Conservation (phyloP, 1,140 invertebrate species). For the Psilanteris sp. region DNA sequence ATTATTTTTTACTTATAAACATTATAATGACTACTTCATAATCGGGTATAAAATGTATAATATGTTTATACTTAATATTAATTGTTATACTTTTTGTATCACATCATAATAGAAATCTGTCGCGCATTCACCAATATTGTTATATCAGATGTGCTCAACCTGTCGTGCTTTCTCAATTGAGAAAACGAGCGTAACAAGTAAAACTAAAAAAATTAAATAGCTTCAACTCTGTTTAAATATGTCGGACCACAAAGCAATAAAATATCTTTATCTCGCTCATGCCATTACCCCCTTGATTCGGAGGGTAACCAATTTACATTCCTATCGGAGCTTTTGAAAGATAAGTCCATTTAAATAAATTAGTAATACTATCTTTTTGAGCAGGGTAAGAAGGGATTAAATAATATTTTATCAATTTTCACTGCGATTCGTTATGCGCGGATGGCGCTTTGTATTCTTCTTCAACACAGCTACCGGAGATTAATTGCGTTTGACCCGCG, state of each 20-base stretch:
- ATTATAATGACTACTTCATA: too few species aligned
- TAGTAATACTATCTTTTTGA: conserved; percentile 78
- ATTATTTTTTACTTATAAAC: too few species aligned
- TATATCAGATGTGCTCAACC: conserved; percentile 35
- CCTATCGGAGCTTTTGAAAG: conserved; percentile 79
- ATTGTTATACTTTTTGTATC: neutral
- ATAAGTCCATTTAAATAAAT: conserved; percentile 81
- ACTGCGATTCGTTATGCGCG: conserved; percentile 74
- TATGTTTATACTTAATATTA: too few species aligned
- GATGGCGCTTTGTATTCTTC: conserved; percentile 63
- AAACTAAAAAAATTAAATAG: conserved; percentile 48
- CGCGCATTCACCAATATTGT: conserved; percentile 39
- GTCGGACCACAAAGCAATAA: conserved; percentile 78
- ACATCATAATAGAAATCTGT: conserved; percentile 15
- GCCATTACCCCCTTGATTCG: conserved; percentile 79
- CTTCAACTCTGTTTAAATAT: conserved; percentile 77
- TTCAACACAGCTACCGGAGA: conserved; percentile 53
- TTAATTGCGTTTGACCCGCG: conserved; percentile 63
- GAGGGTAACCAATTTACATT: conserved; percentile 79
- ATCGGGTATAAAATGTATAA: too few species aligned
- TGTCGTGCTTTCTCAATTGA: conserved; percentile 45
- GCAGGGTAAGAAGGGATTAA: conserved; percentile 72
- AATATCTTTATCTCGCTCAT: conserved; percentile 80
- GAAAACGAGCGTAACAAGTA: conserved; percentile 41
- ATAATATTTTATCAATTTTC: conserved; percentile 81